Evolutionary conservation across 2,797 vertebrate species (phyloP).

Genomic region (Alectoris magna): DNA sequence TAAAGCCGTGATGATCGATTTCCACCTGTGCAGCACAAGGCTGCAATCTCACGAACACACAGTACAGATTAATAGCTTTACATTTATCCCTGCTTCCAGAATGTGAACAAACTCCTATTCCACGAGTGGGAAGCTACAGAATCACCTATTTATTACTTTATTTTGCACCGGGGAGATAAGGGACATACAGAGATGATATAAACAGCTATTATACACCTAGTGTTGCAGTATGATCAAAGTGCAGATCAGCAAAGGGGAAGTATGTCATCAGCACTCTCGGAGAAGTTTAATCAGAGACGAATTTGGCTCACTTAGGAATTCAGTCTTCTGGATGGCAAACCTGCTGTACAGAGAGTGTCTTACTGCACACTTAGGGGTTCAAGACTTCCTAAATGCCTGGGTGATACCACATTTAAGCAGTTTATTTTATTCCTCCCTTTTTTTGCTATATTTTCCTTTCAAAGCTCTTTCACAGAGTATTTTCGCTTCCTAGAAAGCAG

Average conservation of each 20-base stretch:
- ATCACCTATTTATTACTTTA: slow-evolving; percentile 21
- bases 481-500: background rate
- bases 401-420: background rate
- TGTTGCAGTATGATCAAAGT: slow-evolving; percentile 51
- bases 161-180: background rate
- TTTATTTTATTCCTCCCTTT: background rate
- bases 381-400: background rate
- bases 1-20: rapidly evolving
- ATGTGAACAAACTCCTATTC: background rate
- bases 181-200: background rate
- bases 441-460: background rate
- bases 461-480: background rate
- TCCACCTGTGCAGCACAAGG: background rate
- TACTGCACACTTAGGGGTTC: background rate
- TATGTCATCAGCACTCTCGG: background rate
- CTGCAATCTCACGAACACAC: background rate
- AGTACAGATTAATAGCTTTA: background rate
- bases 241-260: slow-evolving; percentile 34
- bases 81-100: background rate
- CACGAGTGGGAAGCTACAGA: background rate
- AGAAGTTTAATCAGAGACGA: background rate
- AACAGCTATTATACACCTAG: background rate
- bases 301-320: background rate
- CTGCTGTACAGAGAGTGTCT: background rate
- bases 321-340: background rate